Percentiles rank a stretch among this genome's conserved stretches.
phyloP scores from a whole-genome alignment of 1,140 invertebrate genomes.

The Ooceraea biroi region DNA sequence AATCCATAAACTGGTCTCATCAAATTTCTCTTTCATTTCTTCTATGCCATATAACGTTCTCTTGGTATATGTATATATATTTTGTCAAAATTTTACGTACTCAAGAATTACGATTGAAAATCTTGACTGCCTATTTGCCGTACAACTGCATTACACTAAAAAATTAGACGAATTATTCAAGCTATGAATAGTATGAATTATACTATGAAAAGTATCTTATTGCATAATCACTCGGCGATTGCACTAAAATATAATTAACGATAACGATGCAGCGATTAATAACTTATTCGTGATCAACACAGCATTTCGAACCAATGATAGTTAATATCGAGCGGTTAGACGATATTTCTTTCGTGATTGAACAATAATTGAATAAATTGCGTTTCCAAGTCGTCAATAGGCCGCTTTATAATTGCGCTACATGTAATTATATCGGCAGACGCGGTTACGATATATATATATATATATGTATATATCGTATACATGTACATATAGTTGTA shows the following conservation, averaged over 20 bases:
- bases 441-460: constrained; percentile 2
- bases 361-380: constrained; percentile 48
- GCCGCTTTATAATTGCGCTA: constrained; percentile 24
- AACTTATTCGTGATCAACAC: constrained; percentile 31
- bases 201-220: not conserved
- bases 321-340: constrained; percentile 56
- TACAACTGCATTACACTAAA: not conserved
- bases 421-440: constrained; percentile 47
- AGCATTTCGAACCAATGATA: constrained; percentile 29
- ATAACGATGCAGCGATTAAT: constrained; percentile 38
- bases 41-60: not conserved
- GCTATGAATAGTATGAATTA: too few relatives aligned
- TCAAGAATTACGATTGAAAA: not conserved
- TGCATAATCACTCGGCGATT: constrained; percentile 10
- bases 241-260: constrained; percentile 36
- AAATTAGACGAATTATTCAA: constrained; percentile 20
- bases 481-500: too few relatives aligned
- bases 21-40: not conserved
- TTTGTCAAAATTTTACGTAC: too few relatives aligned
- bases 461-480: too few relatives aligned
- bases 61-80: not conserved
- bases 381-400: constrained; percentile 51
- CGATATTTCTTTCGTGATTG: constrained; percentile 42
- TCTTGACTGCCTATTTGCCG: constrained; percentile 11
- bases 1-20: constrained; percentile 24